phyloP scores from a whole-genome alignment of 1,140 invertebrate species.

The Neuroterus valhalla region DNA sequence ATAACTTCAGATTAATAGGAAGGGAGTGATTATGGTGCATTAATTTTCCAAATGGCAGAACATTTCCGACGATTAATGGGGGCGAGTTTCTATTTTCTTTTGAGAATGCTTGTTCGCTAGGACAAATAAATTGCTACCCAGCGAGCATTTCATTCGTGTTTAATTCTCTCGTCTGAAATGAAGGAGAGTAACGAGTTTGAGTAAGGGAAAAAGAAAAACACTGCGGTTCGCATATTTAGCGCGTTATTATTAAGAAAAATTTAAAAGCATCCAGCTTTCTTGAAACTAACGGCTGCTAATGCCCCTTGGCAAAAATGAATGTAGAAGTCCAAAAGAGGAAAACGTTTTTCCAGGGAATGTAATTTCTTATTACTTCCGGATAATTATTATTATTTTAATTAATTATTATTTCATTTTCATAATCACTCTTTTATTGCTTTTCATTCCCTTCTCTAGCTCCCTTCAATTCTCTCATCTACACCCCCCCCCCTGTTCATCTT shows the following conservation, averaged over 20 bases:
- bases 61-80: neutral
- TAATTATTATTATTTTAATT: too few relatives aligned
- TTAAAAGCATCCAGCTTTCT: neutral
- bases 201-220: neutral
- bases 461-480: too few relatives aligned
- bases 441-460: too few relatives aligned
- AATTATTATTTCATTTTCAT: too few relatives aligned
- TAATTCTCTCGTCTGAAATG: constrained; percentile 6
- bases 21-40: neutral
- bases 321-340: neutral
- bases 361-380: neutral
- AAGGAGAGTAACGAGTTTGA: neutral
- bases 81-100: neutral
- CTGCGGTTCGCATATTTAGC: neutral
- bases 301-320: neutral
- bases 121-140: neutral
- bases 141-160: neutral
- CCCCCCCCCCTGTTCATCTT: too few relatives aligned
- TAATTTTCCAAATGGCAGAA: neutral
- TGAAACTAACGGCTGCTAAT: neutral
- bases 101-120: neutral
- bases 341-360: neutral
- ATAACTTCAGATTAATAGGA: neutral
- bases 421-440: too few relatives aligned
- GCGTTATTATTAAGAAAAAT: neutral